Conservation (phyloP, 2,113 vertebrate species). For the Scartelaos histophorus region DNA sequence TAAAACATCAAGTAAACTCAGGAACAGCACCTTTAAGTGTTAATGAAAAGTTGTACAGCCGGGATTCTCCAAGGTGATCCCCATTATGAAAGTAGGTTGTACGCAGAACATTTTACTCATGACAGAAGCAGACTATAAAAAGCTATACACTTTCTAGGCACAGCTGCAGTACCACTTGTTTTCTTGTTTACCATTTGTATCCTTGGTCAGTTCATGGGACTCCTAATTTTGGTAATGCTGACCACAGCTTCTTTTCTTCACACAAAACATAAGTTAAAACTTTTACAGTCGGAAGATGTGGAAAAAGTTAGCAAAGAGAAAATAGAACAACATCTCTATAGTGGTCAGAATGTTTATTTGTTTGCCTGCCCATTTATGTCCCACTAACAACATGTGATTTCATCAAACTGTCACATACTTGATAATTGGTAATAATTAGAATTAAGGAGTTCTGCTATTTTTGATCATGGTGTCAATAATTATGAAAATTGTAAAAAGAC, state of each 20-base stretch:
- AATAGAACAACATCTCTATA: neutral
- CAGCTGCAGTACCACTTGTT: conserved; percentile 7
- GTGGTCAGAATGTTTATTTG: neutral
- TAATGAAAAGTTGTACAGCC: neutral
- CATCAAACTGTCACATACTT: too few species aligned
- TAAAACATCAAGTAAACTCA: too few species aligned
- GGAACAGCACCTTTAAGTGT: neutral
- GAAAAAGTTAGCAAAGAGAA: neutral
- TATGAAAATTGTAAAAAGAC: too few species aligned
- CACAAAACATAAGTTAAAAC: neutral
- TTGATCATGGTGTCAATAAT: too few species aligned
- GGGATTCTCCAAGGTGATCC: neutral
- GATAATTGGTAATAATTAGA: too few species aligned
- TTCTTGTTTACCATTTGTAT: conserved; percentile 6
- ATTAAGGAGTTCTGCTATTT: too few species aligned
- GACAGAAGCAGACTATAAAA: neutral
- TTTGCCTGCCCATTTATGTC: too few species aligned
- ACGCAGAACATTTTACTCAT: neutral
- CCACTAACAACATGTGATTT: too few species aligned
- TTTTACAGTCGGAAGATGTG: neutral
- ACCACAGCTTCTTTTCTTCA: neutral
- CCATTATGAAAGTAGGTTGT: conserved; percentile 3
- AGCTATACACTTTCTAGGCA: conserved; percentile 1
- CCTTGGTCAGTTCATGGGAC: neutral
- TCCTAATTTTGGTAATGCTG: conserved; percentile 8